Evolutionary conservation across 1,140 invertebrate genomes (phyloP), one percentile per base, ranked within the genome.

Genomic region (Ericerus pela): DNA sequence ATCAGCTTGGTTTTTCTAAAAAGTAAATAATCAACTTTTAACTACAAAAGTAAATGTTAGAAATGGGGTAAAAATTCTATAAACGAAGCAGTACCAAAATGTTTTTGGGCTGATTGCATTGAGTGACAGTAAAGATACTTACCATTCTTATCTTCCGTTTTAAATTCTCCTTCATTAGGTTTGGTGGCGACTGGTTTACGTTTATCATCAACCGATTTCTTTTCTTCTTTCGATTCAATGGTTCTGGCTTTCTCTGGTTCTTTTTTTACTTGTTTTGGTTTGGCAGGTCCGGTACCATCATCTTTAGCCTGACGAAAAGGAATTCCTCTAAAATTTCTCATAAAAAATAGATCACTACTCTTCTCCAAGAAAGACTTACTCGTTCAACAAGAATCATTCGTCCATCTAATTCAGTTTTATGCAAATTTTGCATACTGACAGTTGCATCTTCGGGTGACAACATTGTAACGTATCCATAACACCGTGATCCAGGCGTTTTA

Each of bases 391-490:
- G 87, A 64, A 96, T 95, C 69, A 93, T 88, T 58, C 87, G 81
- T 4, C 90, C 91, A 70, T 95, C 88, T 22, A 95, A 72, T 70
- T 96, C 87, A 31, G 89, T 93, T 55, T 82, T 78, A 68, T 95
- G 86, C 11, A 95, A 72, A 70, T 89, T 79, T 64, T 86, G 80
- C 62, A 95, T 93, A 68, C 89, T 93, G 61, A 86, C 85, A 18
- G 82, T 79, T 5, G 90, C 89, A 71, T 95, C 91, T 58, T 87
- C 85, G 31, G 81, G 78, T 20, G 82, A 84, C 1, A 81, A 82
- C 88, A 96, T 94, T 0, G 89, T 94, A 2, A 96, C 88, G 69
- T 93, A 94, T 28, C 92, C 93, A 69, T 93, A 96, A 69, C 90
- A 95, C 53, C 87, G 79, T 18, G 88, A 84, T 20, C 89, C 89